Evolutionary conservation across 2,113 vertebrate genomes (phyloP), one percentile per base, ranked within the genome.

Genomic region (Apodemus speciosus): DNA sequence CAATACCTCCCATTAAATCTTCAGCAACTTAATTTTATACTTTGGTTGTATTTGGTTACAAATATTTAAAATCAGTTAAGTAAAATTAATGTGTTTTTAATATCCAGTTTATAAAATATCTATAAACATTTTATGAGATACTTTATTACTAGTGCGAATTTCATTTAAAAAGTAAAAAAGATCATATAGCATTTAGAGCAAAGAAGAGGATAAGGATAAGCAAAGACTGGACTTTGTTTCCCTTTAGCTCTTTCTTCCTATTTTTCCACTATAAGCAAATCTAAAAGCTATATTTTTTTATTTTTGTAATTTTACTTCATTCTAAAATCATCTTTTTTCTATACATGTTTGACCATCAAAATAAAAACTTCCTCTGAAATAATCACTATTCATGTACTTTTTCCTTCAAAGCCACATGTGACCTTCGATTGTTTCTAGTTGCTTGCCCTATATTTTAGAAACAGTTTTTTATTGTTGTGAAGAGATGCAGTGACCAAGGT

Each of bases 51-150:
- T 88, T 88, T 73, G 25, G 53, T 85, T 64, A 35, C 30, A 68
- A 90, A 51, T 66, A 58, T 68, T 66, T 64, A 38, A 95, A 95
- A 49, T 1, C 9, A 88, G 56, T 62, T 89, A 84, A 49, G 91
- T 72, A 75, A 87, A 94, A 87, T 83, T 95, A 81, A 60, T 83
- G 23, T 86, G 72, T 73, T 81, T 94, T 95, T 93, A 25, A 75
- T 89, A 72, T 77, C 30, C 81, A 15, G 89, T 89, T 91, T 32
- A 87, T 93, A 43, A 86, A 92, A 76, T 10, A 88, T 0, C 2
- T 38, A 27, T 72, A 25, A 16, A 4, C 1, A 73, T 94, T 77
- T 94, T 83, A 89, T 86, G 4, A 53, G 35, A n/a, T 0, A 81
- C 66, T 92, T 77, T 91, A 66, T 85, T 60, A 2, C 3, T 53